Percentiles rank a stretch among this genome's conserved stretches.
Evolutionary conservation across 2,113 vertebrate species (phyloP).

Genomic region (Centrocercus urophasianus): DNA sequence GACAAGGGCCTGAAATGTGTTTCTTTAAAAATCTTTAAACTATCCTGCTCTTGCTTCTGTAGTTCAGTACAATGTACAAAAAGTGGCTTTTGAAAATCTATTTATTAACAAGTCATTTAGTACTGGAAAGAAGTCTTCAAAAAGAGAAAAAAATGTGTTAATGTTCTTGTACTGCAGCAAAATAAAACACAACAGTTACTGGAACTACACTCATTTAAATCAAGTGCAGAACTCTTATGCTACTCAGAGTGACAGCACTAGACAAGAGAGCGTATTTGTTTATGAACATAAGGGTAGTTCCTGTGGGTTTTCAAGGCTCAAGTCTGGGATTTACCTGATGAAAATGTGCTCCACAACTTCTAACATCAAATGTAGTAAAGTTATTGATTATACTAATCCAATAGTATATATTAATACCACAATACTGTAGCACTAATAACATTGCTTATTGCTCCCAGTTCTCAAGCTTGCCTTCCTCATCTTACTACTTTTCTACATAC

Average conservation of each 20-base stretch:
- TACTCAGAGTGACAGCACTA: not conserved
- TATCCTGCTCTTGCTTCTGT: not conserved
- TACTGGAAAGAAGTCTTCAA: not conserved
- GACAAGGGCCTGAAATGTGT: not conserved
- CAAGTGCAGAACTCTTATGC: not conserved
- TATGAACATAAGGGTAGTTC: not conserved
- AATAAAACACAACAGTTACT: not conserved
- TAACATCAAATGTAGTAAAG: not conserved
- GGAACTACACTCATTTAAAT: not conserved
- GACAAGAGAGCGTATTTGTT: not conserved
- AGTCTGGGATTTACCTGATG: not conserved
- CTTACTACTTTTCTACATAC: not conserved
- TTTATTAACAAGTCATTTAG: not conserved
- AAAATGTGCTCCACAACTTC: not conserved
- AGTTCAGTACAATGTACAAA: not conserved
- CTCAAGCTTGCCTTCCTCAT: not conserved
- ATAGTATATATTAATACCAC: not conserved
- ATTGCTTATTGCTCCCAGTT: not conserved
- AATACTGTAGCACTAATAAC: not conserved
- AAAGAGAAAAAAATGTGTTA: not conserved
- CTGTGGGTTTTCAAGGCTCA: not conserved
- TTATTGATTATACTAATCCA: not conserved
- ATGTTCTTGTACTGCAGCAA: not conserved
- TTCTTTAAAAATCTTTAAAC: not conserved
- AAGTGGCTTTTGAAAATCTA: not conserved